Evolutionary conservation across 2,888 invertebrate species (phyloP), one percentile per base, ranked within the genome.

Genomic region (Amphipyra tragopoginis): DNA sequence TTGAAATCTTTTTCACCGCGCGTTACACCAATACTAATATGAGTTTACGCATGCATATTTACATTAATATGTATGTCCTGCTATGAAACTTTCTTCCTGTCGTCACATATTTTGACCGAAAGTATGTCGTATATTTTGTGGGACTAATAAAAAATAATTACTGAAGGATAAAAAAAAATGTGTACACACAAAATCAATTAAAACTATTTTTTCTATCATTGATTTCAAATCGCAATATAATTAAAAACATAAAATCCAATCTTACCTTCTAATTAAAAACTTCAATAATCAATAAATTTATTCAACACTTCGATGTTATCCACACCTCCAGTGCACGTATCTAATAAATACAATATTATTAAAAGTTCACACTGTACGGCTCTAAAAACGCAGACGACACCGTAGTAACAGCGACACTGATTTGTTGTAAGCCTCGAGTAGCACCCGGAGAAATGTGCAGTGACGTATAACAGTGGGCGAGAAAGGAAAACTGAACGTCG

Each of bases 401-500:
- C 86, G 86, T 85, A 82, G 89, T 90, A 88, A 84, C 85, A 86
- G 80, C 87, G 80, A 88, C 88, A 93, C 94, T 93, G 93, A 89
- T 90, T 90, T 88, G 89, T 77, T 75, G 79, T 70, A 76, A 72
- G 84, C 88, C 79, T 76, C 82, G 73, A 82, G 83, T 83, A 81
- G 83, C 84, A 79, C 86, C 85, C 87, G 82, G 90, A 93, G 94
- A 94, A 94, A 94, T 93, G 92, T 89, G 86, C 86, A 84, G 84
- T 89, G 92, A 92, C 91, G 93, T 90, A 87, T 77, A 81, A 83
- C 85, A 76, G 66, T 70, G 73, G 75, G 56, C 83, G 90, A 91
- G 94, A 94, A 93, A 93, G 92, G 92, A 93, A 93, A 93, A 92
- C 91, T 86, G 84, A 65, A 79, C 65, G 57, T 79, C 71, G 65